Percentiles rank a stretch among this genome's conserved stretches.
These are phyloP conservation scores for Drosophila yakuba DNA, from an alignment of 1,140 invertebrate genomes.

Conservation along the genomic window DNA sequence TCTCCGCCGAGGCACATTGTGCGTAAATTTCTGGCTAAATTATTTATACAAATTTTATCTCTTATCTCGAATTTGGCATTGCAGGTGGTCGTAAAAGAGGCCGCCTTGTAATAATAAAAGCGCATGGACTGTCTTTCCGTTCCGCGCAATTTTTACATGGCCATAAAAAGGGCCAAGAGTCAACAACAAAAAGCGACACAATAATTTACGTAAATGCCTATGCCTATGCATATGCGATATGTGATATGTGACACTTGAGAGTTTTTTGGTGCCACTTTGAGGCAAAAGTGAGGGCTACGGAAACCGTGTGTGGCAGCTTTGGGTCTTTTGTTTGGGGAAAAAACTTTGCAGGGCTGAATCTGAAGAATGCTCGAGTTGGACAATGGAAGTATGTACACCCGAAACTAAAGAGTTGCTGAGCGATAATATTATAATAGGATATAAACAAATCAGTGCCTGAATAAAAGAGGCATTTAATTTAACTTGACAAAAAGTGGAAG, in stretches of 20 bases:
- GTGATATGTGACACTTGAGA: conserved; percentile 44
- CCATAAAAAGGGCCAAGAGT: conserved; percentile 68
- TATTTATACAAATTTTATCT: conserved; percentile 75
- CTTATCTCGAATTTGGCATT: conserved; percentile 59
- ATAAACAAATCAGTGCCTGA: too few relatives aligned
- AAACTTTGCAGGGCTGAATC: not conserved
- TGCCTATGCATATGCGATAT: conserved; percentile 66
- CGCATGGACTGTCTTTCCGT: conserved; percentile 36
- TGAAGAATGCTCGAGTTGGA: conserved; percentile 7
- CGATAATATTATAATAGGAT: too few relatives aligned
- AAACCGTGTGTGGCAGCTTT: conserved; percentile 22
- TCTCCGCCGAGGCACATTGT: conserved; percentile 2
- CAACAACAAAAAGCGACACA: conserved; percentile 50
- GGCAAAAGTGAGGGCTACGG: conserved; percentile 12
- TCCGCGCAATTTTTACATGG: conserved; percentile 58
- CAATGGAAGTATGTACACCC: too few relatives aligned
- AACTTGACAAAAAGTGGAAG: too few relatives aligned
- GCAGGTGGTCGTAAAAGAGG: conserved; percentile 76
- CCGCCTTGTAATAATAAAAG: conserved; percentile 71
- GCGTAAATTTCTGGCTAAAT: conserved; percentile 41
- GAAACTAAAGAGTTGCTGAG: too few relatives aligned
- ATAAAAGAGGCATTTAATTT: too few relatives aligned
- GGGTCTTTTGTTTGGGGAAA: not conserved
- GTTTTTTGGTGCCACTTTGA: conserved; percentile 9
- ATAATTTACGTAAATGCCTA: conserved; percentile 76